phyloP scores from a whole-genome alignment of 1,140 invertebrate genomes.

The Medauroidea extradentata region DNA sequence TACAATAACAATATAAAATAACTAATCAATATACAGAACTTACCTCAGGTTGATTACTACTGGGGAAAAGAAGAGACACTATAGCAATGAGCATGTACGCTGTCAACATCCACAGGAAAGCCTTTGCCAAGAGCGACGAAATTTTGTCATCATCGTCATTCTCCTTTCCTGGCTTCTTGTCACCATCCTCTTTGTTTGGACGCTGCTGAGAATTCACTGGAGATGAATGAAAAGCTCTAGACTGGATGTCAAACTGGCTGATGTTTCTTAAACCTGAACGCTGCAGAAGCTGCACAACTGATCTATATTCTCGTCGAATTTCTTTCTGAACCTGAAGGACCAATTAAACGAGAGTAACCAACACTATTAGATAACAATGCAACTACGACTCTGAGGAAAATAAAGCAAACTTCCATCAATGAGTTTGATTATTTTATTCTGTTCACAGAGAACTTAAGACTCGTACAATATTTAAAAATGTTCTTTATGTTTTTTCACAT shows the following conservation, averaged over 20 bases:
- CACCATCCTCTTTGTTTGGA: constrained; percentile 1
- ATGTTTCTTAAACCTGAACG: constrained; percentile 7
- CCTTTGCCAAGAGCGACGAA: constrained; percentile 63
- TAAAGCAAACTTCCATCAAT: no score
- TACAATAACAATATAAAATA: background rate
- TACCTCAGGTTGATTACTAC: constrained; percentile 68
- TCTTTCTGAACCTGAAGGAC: background rate
- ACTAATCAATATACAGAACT: constrained; percentile 5
- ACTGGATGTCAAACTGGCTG: background rate
- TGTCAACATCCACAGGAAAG: constrained; percentile 68
- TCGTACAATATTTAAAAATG: no score
- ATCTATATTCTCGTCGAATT: background rate
- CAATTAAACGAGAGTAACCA: no score
- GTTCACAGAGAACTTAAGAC: no score
- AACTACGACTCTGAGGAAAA: no score
- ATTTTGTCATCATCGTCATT: constrained; percentile 61
- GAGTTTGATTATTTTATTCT: no score
- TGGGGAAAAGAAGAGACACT: constrained; percentile 63
- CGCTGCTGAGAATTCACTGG: background rate
- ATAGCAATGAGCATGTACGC: constrained; percentile 67
- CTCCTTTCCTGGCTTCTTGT: constrained; percentile 35
- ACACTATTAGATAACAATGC: no score
- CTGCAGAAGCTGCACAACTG: background rate
- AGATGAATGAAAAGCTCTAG: constrained; percentile 3
- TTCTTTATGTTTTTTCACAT: no score